These are phyloP conservation scores for Brachypodius melanocephalos DNA, from an alignment of 2,113 vertebrate species.

Conservation along the genomic window DNA sequence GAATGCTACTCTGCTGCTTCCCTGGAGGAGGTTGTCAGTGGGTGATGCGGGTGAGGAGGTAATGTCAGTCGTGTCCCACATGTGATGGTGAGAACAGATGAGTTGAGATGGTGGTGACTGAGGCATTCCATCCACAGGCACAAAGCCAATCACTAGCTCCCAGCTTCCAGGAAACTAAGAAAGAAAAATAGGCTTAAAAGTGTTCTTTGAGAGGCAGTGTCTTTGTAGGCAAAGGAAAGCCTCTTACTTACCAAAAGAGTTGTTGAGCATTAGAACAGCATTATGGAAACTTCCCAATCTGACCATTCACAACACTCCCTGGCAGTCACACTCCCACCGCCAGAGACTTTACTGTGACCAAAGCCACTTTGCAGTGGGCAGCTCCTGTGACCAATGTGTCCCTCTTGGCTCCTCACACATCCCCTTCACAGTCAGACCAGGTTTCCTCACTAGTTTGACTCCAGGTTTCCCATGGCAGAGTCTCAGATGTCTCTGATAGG, in stretches of 20 bases:
- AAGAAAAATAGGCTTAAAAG: not conserved
- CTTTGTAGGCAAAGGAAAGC: not conserved
- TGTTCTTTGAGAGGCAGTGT: not conserved
- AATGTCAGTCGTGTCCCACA: not conserved
- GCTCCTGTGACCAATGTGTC: rapidly evolving
- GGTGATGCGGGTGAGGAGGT: not conserved
- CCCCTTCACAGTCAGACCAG: not conserved
- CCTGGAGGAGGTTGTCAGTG: not conserved
- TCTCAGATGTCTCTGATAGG: not conserved
- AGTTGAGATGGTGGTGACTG: not conserved
- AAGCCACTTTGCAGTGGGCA: rapidly evolving
- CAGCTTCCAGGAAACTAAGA: not conserved
- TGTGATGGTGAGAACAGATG: not conserved
- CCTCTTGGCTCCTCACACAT: not conserved
- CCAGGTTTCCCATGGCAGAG: not conserved
- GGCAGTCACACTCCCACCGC: not conserved
- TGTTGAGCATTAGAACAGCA: not conserved
- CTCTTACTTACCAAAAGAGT: not conserved
- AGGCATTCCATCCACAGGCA: not conserved
- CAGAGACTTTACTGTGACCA: not conserved
- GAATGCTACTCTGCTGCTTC: not conserved
- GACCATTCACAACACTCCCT: rapidly evolving
- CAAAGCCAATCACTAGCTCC: not conserved
- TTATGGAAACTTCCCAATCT: not conserved
- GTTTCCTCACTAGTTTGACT: rapidly evolving